Conservation (phyloP, 2,113 vertebrate species). For the Colossoma macropomum region DNA sequence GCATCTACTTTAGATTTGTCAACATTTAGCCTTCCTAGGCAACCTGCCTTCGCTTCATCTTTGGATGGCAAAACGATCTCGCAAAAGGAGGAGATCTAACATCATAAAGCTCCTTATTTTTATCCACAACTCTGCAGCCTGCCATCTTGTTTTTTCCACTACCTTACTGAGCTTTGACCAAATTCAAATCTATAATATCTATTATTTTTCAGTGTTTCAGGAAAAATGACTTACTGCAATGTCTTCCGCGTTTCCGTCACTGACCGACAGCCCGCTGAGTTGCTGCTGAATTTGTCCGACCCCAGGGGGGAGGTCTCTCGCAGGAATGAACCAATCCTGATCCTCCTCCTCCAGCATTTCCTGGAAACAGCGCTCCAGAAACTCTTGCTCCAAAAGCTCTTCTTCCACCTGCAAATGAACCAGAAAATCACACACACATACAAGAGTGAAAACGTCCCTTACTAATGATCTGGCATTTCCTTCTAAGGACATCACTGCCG, state of each 20-base stretch:
- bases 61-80: too few relatives aligned
- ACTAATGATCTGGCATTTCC: too few relatives aligned
- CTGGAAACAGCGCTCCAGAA: slow-evolving; percentile 96
- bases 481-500: neutral
- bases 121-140: too few relatives aligned
- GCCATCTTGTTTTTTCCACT: too few relatives aligned
- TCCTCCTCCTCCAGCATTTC: slow-evolving; percentile 99
- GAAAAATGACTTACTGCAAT: slow-evolving; percentile 84
- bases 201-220: neutral
- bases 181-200: too few relatives aligned
- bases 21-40: too few relatives aligned
- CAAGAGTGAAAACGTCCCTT: neutral
- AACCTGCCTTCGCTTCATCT: too few relatives aligned
- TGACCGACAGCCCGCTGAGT: slow-evolving; percentile 86
- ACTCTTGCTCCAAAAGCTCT: slow-evolving; percentile 96
- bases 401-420: slow-evolving; percentile 86
- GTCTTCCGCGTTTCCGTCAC: slow-evolving; percentile 84
- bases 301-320: slow-evolving; percentile 89
- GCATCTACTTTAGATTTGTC: too few relatives aligned
- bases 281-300: slow-evolving; percentile 93
- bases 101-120: too few relatives aligned
- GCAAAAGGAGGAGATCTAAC: too few relatives aligned
- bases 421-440: neutral
- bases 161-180: too few relatives aligned
- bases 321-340: slow-evolving; percentile 97